A percentile compares a stretch with the other conserved stretches of the same genome.
These are phyloP conservation scores for Lacerta agilis DNA, from an alignment of 2,797 vertebrate genomes.

Conservation along the genomic window DNA sequence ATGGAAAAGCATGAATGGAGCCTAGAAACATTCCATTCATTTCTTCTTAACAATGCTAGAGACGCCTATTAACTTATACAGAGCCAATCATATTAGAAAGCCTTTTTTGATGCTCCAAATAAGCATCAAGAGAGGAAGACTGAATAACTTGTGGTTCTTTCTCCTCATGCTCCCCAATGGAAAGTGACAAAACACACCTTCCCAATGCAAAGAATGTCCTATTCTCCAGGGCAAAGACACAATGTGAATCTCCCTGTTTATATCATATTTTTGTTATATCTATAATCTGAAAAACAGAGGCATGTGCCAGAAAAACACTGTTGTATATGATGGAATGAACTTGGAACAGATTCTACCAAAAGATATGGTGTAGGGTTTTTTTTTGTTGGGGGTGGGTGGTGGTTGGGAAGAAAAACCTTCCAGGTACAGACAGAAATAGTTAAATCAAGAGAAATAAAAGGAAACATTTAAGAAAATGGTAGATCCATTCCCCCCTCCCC, in stretches of 20 bases:
- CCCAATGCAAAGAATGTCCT: too few species aligned
- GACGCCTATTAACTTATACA: neutral
- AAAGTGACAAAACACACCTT: neutral
- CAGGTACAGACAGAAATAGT: neutral
- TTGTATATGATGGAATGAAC: neutral
- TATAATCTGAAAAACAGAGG: neutral
- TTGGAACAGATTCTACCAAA: neutral
- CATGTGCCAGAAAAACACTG: too few species aligned
- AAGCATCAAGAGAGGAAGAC: neutral
- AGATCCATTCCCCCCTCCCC: neutral
- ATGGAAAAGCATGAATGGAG: neutral
- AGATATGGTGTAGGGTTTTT: neutral
- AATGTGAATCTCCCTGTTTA: too few species aligned
- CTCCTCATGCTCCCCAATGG: neutral
- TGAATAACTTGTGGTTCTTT: neutral
- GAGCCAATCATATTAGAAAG: neutral
- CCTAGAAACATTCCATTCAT: neutral
- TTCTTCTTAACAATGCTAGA: neutral
- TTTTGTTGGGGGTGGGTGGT: too few species aligned
- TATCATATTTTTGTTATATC: neutral
- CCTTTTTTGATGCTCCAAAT: neutral
- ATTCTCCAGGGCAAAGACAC: too few species aligned
- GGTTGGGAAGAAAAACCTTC: neutral
- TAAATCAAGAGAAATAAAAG: slow-evolving; percentile 1
- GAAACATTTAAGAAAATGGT: slow-evolving; percentile 8